A percentile compares a stretch with the other conserved stretches of the same genome.
Conservation (phyloP, 1,140 invertebrate species). For the Delia radicum region DNA sequence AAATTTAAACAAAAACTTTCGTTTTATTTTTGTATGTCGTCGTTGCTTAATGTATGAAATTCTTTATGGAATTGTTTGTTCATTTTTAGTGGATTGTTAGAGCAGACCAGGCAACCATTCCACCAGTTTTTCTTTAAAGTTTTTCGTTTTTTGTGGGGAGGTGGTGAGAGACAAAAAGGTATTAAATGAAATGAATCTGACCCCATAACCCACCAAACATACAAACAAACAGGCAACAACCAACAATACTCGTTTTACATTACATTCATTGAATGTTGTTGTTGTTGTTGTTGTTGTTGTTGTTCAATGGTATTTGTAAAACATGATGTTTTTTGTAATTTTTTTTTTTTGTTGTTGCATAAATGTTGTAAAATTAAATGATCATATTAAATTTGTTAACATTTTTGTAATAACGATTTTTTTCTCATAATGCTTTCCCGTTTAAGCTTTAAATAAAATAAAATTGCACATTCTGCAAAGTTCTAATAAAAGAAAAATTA, state of each 20-base stretch:
- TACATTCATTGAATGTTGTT: not conserved
- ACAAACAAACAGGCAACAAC: not conserved
- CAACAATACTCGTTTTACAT: not conserved
- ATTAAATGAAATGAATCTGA: constrained; percentile 10
- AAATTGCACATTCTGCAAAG: too few relatives aligned
- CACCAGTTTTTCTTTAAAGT: too few relatives aligned
- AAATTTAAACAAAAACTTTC: not conserved
- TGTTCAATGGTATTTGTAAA: not conserved
- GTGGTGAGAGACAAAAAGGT: not conserved
- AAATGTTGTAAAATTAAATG: not conserved
- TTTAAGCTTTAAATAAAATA: too few relatives aligned
- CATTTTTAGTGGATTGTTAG: too few relatives aligned
- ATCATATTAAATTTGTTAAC: not conserved
- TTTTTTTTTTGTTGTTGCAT: not conserved
- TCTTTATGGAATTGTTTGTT: too few relatives aligned
- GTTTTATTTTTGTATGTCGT: too few relatives aligned
- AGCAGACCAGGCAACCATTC: too few relatives aligned
- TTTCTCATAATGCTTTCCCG: not conserved
- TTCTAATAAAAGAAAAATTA: too few relatives aligned
- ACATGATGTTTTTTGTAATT: not conserved
- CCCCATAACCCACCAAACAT: not conserved
- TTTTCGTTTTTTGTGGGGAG: too few relatives aligned
- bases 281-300: not conserved
- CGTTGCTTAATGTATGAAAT: too few relatives aligned
- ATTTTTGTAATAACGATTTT: not conserved